Evolutionary conservation across 2,113 vertebrate species (phyloP).

Genomic region (Poecilia latipinna): DNA sequence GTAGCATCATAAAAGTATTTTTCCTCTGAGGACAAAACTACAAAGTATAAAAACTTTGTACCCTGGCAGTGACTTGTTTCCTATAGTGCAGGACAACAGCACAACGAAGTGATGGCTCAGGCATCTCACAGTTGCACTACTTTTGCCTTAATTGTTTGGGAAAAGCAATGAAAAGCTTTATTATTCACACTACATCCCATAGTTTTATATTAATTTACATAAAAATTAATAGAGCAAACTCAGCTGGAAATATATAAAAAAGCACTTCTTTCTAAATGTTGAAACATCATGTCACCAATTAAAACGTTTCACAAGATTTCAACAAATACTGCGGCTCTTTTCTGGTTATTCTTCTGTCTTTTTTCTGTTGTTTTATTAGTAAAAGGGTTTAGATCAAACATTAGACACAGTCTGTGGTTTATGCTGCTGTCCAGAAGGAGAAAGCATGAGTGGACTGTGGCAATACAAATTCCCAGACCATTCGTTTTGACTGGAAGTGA

Average conservation of each 20-base stretch:
- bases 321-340: background rate
- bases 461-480: background rate
- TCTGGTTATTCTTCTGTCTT: background rate
- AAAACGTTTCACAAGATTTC: conserved; percentile 3
- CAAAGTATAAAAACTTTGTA: background rate
- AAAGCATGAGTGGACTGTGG: background rate
- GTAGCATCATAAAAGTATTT: background rate
- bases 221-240: background rate
- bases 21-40: too few relatives aligned
- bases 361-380: conserved; percentile 65
- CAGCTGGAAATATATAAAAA: conserved; percentile 7
- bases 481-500: conserved; percentile 21
- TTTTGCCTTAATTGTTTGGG: background rate
- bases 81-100: background rate
- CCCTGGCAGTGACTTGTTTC: background rate
- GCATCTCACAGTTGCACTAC: background rate
- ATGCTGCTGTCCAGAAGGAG: conserved; percentile 26
- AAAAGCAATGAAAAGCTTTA: conserved; percentile 2
- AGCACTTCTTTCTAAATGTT: background rate
- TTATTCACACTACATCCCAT: background rate
- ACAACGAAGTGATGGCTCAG: background rate
- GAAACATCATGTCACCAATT: conserved; percentile 8
- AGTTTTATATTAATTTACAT: conserved; percentile 13
- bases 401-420: conserved; percentile 46
- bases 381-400: conserved; percentile 69